Base-by-base conservation (phyloP, 2,797 vertebrate genomes). In the Phalanger gymnotis region DNA sequence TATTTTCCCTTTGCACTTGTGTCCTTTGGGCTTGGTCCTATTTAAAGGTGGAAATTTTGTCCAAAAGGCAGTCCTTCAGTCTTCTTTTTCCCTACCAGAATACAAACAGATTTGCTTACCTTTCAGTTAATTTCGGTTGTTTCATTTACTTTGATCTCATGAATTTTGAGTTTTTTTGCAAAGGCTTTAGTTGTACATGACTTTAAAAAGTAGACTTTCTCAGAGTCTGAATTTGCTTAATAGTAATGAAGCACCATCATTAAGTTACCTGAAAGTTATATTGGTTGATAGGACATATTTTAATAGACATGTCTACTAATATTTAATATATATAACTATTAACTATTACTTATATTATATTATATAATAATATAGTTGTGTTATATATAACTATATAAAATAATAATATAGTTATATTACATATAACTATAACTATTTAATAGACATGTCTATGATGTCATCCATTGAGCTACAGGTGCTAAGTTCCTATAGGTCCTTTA, bases 191-290 rank as follows among this genome's bases (percentile, higher is more conserved):
- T 16, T 31, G n/a, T 1, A 94, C 51, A 51, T 81, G 90, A 52
- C 66, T 94, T 94, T 95, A 93, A 34, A 95, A 97, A 54, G 90
- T 54, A 55, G 61, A 91, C 56, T n/a, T 92, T 90, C 22, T 19
- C 6, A 16, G 66, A 56, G 31, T 54, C 93, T 93, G 54, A 6
- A 30, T 92, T 94, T 57, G 54, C 28, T 92, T 31, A 81, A 57
- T 58, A 28, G 66, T 31, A 81, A 57, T 58, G n/a, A 90, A 47
- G 58, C n/a, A 7, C 11, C 22, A 22, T 90, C 56, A 27, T 25
- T 54, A 92, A 81, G 87, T 92, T 95, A 28, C 95, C 31, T 94
- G 7, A 92, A 53, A 66, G 89, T 55, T 90, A 92, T 55, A 27
- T 1, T 66, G 95, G 94, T 56, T 40, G 90, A 81, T 90, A 54